Conservation (phyloP, 2,113 vertebrate species). For the Clarias batrachus region DNA sequence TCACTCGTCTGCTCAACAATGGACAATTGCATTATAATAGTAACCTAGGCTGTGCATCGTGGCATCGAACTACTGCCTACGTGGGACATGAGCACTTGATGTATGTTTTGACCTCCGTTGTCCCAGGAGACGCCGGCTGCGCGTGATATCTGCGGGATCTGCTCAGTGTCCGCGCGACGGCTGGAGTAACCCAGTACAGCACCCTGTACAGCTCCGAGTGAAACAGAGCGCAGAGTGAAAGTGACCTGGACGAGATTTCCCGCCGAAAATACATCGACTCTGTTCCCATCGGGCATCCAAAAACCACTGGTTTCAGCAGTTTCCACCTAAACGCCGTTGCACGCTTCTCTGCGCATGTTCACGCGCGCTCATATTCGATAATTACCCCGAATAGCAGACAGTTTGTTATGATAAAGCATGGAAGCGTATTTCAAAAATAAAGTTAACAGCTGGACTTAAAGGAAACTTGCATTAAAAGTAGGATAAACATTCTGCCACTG, state of each 20-base stretch:
- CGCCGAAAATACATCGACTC: neutral
- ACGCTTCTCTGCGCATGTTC: neutral
- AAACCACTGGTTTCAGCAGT: neutral
- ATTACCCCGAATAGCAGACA: neutral
- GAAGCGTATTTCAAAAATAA: neutral
- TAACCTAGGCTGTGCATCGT: conserved; percentile 53
- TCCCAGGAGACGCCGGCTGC: conserved; percentile 43
- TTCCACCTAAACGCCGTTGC: neutral
- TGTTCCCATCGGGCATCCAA: neutral
- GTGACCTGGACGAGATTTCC: neutral
- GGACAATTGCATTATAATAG: conserved; percentile 43
- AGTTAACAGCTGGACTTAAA: neutral
- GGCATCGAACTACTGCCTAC: conserved; percentile 41
- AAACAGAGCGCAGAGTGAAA: neutral
- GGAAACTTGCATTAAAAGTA: neutral
- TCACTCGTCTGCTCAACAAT: neutral
- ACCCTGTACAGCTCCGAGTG: neutral
- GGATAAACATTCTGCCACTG: neutral
- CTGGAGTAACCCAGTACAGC: neutral
- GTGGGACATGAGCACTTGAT: conserved; percentile 62
- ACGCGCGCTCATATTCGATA: neutral
- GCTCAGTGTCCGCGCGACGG: conserved; percentile 63
- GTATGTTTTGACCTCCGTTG: conserved; percentile 60
- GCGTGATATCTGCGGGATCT: conserved; percentile 64
- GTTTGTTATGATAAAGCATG: neutral